A percentile compares a stretch with the other conserved stretches of the same genome.
Conservation (phyloP, 2,888 invertebrate species). For the Pachydiplax longipennis region DNA sequence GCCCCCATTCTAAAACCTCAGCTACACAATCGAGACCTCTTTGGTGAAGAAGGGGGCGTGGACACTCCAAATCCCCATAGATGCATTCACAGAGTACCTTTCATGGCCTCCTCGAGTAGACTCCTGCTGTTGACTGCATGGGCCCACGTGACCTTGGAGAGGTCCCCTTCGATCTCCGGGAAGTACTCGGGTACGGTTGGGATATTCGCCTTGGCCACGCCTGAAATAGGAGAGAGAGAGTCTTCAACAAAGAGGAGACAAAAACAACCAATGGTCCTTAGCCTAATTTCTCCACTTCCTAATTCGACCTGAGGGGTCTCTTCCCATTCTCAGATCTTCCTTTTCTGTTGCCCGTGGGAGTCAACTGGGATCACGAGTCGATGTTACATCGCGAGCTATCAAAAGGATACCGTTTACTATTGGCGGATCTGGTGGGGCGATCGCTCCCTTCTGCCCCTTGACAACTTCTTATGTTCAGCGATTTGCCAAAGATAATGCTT, state of each 20-base stretch:
- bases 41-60: neutral
- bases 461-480: too few relatives aligned
- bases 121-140: slow-evolving; percentile 82
- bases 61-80: neutral
- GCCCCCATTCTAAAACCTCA: neutral
- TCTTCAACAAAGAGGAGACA: neutral
- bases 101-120: slow-evolving; percentile 68
- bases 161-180: slow-evolving; percentile 65
- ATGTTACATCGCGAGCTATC: neutral
- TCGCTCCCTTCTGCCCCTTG: too few relatives aligned
- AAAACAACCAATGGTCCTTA: neutral
- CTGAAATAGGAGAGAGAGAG: slow-evolving; percentile 53
- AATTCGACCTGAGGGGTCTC: neutral
- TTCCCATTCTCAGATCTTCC: neutral
- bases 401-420: too few relatives aligned
- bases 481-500: too few relatives aligned
- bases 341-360: neutral
- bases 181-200: slow-evolving; percentile 60
- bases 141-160: slow-evolving; percentile 81
- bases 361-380: neutral
- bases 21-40: neutral
- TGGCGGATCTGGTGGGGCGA: too few relatives aligned
- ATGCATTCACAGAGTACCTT: slow-evolving; percentile 53
- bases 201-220: slow-evolving; percentile 53
- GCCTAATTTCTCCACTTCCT: neutral